Base-by-base conservation (phyloP, 1,140 invertebrate species). In the Dinoponera quadriceps region DNA sequence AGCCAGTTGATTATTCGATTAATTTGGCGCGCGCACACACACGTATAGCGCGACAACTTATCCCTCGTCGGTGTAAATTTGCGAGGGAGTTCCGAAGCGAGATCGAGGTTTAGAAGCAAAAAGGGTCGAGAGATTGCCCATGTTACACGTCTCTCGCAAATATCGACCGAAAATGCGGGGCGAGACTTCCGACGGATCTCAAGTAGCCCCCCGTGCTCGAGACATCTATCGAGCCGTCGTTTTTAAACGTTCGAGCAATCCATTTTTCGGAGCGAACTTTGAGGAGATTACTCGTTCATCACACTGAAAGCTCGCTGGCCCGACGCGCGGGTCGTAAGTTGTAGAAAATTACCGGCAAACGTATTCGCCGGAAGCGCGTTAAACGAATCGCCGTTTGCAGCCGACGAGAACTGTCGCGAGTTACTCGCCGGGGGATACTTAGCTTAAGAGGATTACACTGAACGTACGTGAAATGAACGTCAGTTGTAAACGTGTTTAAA, bases 361-460 rank as follows among this genome's bases (percentile, higher is more conserved):
- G 38, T 38, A 77, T 77, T 77, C 49, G 48, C 60, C 29, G 60
- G 29, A 54, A 77, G 20, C 60, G 44, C 20, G 60, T 77, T 77
- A 77, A 77, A 77, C 74, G 74, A 77, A 77, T 77, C 38, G 60
- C 74, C 25, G 54, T 77, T 49, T 29, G 74, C 60, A 66, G 62
- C 55, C 16, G 48, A 33, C 62, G 49, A 38, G 74, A 51, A 54
- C 29, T 55, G 29, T 65, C 74, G 49, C 48, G 48, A 77, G 48
- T 55, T 25, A 66, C 16, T 66, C 48, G 16, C 48, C 54, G 29
- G 20, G 55, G 60, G 16, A 77, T 77, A 77, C 74, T 77, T 77
- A 77, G 29, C 74, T 77, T 77, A 54, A 77, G 48, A 66, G 48
- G 74, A 77, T 77, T 77, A 77, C 16, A 38, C 38, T n/a, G 74